Percentiles rank a stretch among this genome's conserved stretches.
Conservation (phyloP, 92 coral and sea anemone species). For the Actinernus sp. region DNA sequence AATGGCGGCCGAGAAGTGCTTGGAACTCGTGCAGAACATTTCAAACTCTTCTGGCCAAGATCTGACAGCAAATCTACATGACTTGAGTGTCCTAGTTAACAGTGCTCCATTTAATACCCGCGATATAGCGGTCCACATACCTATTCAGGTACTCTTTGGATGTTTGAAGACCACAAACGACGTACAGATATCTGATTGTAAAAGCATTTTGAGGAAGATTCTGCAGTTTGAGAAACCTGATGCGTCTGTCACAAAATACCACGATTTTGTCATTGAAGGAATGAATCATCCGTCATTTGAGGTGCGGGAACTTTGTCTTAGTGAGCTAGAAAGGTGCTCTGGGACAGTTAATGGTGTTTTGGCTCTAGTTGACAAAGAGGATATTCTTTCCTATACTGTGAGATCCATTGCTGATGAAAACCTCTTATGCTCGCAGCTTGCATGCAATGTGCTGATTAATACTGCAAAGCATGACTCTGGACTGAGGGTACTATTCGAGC, state of each 20-base stretch:
- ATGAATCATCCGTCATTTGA: conserved; percentile 88
- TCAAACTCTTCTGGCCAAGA: conserved; percentile 68
- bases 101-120: conserved; percentile 67
- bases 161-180: conserved; percentile 73
- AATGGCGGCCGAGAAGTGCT: conserved; percentile 84
- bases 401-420: conserved; percentile 77
- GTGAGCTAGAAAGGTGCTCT: conserved; percentile 85
- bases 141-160: conserved; percentile 54
- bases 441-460: conserved; percentile 71
- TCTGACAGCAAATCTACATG: conserved; percentile 43
- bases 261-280: conserved; percentile 91
- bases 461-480: conserved; percentile 86
- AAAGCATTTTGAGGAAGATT: conserved; percentile 80
- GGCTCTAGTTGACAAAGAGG: conserved; percentile 80
- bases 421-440: conserved; percentile 72
- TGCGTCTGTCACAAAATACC: conserved; percentile 68
- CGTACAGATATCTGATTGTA: conserved; percentile 73
- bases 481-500: conserved; percentile 73
- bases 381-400: conserved; percentile 77
- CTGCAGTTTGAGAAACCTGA: conserved; percentile 83
- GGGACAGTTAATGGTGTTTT: conserved; percentile 79
- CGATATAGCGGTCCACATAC: conserved; percentile 67
- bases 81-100: conserved; percentile 65
- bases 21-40: conserved; percentile 72
- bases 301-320: conserved; percentile 89